Conservation (phyloP, 2,797 vertebrate species). For the Xenopus petersii region DNA sequence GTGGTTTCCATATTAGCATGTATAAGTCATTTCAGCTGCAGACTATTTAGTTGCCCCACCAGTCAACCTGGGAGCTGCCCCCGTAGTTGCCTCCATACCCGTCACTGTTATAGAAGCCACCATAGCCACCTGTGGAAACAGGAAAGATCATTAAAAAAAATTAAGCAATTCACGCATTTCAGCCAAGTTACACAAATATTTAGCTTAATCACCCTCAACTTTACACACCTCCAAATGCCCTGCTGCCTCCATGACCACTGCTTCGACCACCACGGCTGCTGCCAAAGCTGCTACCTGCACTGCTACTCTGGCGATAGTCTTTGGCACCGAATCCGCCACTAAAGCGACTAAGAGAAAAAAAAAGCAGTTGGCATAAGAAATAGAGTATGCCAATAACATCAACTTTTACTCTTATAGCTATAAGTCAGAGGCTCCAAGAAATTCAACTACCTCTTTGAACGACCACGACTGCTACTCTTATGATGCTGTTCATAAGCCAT, state of each 20-base stretch:
- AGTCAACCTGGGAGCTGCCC: conserved; percentile 91
- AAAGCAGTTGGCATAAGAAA: neutral
- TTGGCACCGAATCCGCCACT: conserved; percentile 92
- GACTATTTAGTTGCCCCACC: conserved; percentile 95
- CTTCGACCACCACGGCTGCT: conserved; percentile 70
- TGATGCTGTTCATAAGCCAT: conserved; percentile 96
- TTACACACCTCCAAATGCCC: conserved; percentile 80
- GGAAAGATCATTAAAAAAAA: neutral
- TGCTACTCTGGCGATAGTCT: conserved; percentile 85
- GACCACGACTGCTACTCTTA: conserved; percentile 83
- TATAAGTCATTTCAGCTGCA: conserved; percentile 73
- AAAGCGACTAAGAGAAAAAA: conserved; percentile 70
- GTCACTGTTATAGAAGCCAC: conserved; percentile 89
- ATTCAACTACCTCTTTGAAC: conserved; percentile 83
- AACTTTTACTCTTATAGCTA: neutral
- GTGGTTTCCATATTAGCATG: conserved; percentile 96
- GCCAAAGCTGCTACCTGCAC: conserved; percentile 74
- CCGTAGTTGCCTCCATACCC: conserved; percentile 92
- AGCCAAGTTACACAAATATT: no score
- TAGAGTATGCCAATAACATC: no score
- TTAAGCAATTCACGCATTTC: no score
- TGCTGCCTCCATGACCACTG: conserved; percentile 76
- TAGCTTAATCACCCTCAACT: no score
- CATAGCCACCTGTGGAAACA: conserved; percentile 76
- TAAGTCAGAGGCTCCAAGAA: no score